These are phyloP conservation scores for Phaethornis superciliosus DNA, from an alignment of 2,113 vertebrate genomes.

Conservation along the genomic window DNA sequence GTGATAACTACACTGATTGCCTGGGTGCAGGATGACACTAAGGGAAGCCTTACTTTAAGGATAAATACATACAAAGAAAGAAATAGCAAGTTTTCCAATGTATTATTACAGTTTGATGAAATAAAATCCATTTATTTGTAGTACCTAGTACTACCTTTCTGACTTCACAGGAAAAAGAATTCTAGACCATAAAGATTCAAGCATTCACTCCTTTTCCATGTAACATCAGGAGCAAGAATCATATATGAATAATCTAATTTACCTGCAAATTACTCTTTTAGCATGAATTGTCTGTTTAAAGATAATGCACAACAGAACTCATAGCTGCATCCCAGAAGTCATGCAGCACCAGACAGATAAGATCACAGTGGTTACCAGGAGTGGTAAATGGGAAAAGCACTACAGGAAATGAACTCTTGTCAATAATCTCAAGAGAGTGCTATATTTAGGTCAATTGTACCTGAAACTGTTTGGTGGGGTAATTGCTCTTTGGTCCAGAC, in stretches of 20 bases:
- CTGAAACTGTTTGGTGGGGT: slow-evolving; percentile 82
- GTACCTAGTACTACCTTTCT: neutral
- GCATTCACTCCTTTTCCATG: neutral
- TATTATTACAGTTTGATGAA: neutral
- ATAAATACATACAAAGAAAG: neutral
- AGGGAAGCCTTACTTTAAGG: neutral
- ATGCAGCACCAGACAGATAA: slow-evolving; percentile 66
- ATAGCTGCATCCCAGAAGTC: slow-evolving; percentile 72
- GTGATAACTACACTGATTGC: neutral
- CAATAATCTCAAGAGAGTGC: slow-evolving; percentile 51
- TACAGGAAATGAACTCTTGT: slow-evolving; percentile 59
- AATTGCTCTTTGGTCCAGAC: slow-evolving; percentile 82
- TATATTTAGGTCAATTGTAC: slow-evolving; percentile 77
- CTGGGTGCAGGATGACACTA: neutral
- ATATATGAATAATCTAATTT: slow-evolving; percentile 67
- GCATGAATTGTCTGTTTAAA: slow-evolving; percentile 69
- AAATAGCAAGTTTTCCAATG: neutral
- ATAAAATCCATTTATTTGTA: neutral
- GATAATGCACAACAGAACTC: slow-evolving; percentile 63
- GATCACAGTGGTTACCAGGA: slow-evolving; percentile 56
- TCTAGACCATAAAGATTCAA: neutral
- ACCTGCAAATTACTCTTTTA: slow-evolving; percentile 73
- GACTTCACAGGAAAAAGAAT: neutral
- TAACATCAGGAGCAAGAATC: slow-evolving; percentile 11
- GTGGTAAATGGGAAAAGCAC: slow-evolving; percentile 47